Base-by-base conservation (phyloP, 2,113 vertebrate species). In the Penelope pileata region DNA sequence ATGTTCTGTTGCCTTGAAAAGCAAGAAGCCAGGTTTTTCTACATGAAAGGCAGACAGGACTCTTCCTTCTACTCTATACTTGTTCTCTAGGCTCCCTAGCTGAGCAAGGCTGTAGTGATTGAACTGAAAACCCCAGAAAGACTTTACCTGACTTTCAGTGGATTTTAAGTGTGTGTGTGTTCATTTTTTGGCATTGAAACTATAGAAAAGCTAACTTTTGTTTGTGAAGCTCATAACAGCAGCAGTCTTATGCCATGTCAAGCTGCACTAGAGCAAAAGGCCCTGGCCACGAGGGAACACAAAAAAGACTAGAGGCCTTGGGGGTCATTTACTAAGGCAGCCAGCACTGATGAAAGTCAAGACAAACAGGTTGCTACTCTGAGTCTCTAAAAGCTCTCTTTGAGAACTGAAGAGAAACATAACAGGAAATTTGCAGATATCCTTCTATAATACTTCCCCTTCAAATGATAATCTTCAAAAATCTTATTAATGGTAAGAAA, bases 31-130 rank as follows among this genome's bases (percentile, higher is more conserved):
- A 68, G 68, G 45, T 64, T 91, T 97, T 93, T 87, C 69, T 56
- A 94, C 91, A 96, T 95, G 89, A 96, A 97, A 98, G 92, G 91
- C 92, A 96, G 64, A 42, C 59, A 94, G 87, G 88, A 90, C 92
- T 96, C 59, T 96, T 94, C 88, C 78, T 93, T 76, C 73, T 58
- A 78, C 45, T 92, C 86, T 91, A 78, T 56, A 38, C 77, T 76
- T 86, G 86, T 91, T 97, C 85, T 96, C 48, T 76, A 79, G 85
- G 83, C 89, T 96, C 88, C 86, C 85, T 74, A 40, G 80, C 36
- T 90, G 94, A 94, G 74, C 80, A 95, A 63, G 73, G 81, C 43
- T 93, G 54, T 29, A 60, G 83, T 30, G 69, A 91, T 78, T 95
- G 85, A 97, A 96, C 63, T 86, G 77, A 74, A 89, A 97, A 42